Percentiles rank a stretch among this genome's conserved stretches.
Evolutionary conservation across 1,140 invertebrate genomes (phyloP).

Genomic region (Scaptomyza pallida): DNA sequence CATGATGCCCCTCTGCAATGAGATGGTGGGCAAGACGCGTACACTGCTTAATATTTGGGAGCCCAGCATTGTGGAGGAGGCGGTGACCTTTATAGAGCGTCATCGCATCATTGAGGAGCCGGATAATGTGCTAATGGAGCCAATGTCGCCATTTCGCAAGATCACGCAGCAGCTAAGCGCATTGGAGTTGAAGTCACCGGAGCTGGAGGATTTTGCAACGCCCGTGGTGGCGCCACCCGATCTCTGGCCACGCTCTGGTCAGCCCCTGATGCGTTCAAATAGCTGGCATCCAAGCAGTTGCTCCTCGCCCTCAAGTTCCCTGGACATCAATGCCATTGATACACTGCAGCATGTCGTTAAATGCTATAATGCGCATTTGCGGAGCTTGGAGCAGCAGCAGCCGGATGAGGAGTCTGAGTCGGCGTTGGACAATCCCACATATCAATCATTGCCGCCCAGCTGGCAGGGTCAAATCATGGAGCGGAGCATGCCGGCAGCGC

Average conservation of each 20-base stretch:
- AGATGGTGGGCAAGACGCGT: conserved; percentile 91
- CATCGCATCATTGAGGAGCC: conserved; percentile 85
- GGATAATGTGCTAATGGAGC: conserved; percentile 83
- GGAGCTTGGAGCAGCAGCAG: conserved; percentile 46
- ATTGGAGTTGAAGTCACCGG: conserved; percentile 88
- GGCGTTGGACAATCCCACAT: conserved; percentile 60
- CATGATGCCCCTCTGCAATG: conserved; percentile 91
- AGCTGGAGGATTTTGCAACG: conserved; percentile 89
- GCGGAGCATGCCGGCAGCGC: neutral
- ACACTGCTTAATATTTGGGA: conserved; percentile 93
- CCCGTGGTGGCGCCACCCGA: conserved; percentile 87
- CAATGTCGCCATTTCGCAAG: conserved; percentile 89
- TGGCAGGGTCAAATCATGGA: conserved; percentile 31
- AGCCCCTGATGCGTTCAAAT: conserved; percentile 75
- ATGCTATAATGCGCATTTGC: conserved; percentile 77
- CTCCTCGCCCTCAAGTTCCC: conserved; percentile 61
- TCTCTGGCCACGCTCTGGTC: conserved; percentile 85
- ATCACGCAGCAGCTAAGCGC: conserved; percentile 90
- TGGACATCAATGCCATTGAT: conserved; percentile 81
- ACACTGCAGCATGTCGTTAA: conserved; percentile 77
- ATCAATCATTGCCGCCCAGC: conserved; percentile 70
- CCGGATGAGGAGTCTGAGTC: neutral
- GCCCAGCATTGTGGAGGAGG: conserved; percentile 92
- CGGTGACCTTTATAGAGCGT: conserved; percentile 91
- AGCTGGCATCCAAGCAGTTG: conserved; percentile 72